Evolutionary conservation across 92 coral and sea anemone genomes (phyloP).

Genomic region (Epizoanthus illoricatus): DNA sequence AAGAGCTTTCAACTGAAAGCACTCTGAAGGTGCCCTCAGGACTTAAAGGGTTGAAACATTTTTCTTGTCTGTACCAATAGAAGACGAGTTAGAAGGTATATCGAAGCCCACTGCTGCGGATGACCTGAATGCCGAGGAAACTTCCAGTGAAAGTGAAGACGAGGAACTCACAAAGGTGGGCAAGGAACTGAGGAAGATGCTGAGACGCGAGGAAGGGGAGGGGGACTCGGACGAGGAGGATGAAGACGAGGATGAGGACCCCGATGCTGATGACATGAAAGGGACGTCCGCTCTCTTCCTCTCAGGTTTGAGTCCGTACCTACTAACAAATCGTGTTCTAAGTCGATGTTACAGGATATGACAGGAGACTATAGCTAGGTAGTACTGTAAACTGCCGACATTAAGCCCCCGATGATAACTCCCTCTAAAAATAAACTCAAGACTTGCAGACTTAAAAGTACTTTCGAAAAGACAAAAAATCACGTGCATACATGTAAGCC

Average conservation of each 20-base stretch:
- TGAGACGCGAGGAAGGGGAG: constrained; percentile 80
- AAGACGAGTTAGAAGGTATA: constrained; percentile 54
- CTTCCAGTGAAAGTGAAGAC: constrained; percentile 90
- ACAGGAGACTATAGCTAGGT: too few species aligned
- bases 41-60: neutral
- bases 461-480: too few species aligned
- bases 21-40: neutral
- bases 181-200: constrained; percentile 82
- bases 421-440: too few species aligned
- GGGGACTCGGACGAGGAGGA: constrained; percentile 87
- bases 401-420: too few species aligned
- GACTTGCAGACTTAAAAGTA: too few species aligned
- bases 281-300: constrained; percentile 88
- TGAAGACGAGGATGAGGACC: constrained; percentile 72
- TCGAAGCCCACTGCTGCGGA: constrained; percentile 88
- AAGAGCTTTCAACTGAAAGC: neutral
- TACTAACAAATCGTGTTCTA: neutral
- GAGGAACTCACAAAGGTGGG: constrained; percentile 94
- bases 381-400: too few species aligned
- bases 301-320: constrained; percentile 62
- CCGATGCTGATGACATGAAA: constrained; percentile 83
- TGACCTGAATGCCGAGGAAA: constrained; percentile 90
- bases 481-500: too few species aligned
- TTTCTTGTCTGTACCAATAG: constrained; percentile 28
- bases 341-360: neutral